Conservation (phyloP, 1,140 invertebrate genomes). For the Drosophila obscura region DNA sequence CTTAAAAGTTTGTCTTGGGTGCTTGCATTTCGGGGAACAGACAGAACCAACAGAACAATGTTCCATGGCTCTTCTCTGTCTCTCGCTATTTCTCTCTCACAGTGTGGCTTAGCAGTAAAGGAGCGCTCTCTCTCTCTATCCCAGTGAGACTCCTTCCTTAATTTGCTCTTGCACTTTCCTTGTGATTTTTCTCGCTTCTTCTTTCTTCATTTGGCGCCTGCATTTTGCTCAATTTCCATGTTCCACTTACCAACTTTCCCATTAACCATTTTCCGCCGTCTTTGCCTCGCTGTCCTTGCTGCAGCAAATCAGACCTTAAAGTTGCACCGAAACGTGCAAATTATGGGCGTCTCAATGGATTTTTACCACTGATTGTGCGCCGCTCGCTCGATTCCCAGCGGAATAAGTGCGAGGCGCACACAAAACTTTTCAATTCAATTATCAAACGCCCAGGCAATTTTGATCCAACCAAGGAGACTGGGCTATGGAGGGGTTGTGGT, state of each 20-base stretch:
- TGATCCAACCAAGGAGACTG: background rate
- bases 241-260: constrained; percentile 30
- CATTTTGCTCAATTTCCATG: constrained; percentile 52
- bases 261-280: constrained; percentile 2
- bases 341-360: constrained; percentile 61
- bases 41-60: no score
- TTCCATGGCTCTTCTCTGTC: no score
- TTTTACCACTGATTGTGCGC: constrained; percentile 9
- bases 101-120: no score
- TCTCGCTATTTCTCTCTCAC: no score
- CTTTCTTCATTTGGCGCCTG: background rate
- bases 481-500: background rate
- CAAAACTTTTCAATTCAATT: constrained; percentile 76
- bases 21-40: no score
- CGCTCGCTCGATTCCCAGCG: constrained; percentile 29
- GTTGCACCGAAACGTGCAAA: constrained; percentile 56
- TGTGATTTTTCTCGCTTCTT: background rate
- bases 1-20: background rate
- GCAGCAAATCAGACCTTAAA: constrained; percentile 1
- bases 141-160: background rate
- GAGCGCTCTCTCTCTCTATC: background rate
- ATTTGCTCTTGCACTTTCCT: no score
- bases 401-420: constrained; percentile 51
- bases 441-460: constrained; percentile 63
- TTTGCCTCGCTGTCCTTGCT: background rate